These are phyloP conservation scores for Elephantulus edwardii DNA, from an alignment of 2,113 vertebrate genomes.

Conservation along the genomic window DNA sequence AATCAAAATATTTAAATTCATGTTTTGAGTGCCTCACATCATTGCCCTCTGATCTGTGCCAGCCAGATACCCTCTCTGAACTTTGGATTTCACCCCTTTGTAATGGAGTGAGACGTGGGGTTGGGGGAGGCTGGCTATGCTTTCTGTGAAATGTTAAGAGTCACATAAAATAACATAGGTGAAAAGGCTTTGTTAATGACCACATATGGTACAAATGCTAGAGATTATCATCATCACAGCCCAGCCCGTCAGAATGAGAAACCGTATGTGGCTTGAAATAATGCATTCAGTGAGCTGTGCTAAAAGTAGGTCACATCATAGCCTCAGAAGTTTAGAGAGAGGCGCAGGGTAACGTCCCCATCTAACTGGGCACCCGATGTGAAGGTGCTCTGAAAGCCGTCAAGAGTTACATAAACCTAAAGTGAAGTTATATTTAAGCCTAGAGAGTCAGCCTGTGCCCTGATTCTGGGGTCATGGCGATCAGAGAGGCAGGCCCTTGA, in stretches of 20 bases:
- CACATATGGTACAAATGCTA: neutral
- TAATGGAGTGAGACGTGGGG: constrained; percentile 19
- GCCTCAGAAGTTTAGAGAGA: constrained; percentile 58
- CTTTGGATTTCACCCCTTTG: constrained; percentile 34
- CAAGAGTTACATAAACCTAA: constrained; percentile 17
- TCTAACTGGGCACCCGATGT: constrained; percentile 23
- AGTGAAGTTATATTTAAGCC: neutral
- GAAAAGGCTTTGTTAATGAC: constrained; percentile 53
- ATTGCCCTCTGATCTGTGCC: neutral
- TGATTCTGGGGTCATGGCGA: neutral
- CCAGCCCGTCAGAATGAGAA: constrained; percentile 62
- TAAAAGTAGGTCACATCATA: constrained; percentile 70
- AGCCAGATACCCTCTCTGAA: constrained; percentile 19
- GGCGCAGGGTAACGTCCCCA: constrained; percentile 7
- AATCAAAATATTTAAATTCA: neutral
- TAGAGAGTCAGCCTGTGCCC: neutral
- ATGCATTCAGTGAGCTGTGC: constrained; percentile 64
- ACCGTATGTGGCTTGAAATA: constrained; percentile 69
- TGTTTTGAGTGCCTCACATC: constrained; percentile 8
- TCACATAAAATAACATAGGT: constrained; percentile 20
- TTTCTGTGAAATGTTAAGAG: constrained; percentile 30
- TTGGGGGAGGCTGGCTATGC: neutral
- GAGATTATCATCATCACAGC: constrained; percentile 47
- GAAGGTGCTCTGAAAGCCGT: constrained; percentile 42
- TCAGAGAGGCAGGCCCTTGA: neutral